These are phyloP conservation scores for Lepidocyrtinus sp. DNA, from an alignment of 2,888 invertebrate genomes.

Conservation along the genomic window DNA sequence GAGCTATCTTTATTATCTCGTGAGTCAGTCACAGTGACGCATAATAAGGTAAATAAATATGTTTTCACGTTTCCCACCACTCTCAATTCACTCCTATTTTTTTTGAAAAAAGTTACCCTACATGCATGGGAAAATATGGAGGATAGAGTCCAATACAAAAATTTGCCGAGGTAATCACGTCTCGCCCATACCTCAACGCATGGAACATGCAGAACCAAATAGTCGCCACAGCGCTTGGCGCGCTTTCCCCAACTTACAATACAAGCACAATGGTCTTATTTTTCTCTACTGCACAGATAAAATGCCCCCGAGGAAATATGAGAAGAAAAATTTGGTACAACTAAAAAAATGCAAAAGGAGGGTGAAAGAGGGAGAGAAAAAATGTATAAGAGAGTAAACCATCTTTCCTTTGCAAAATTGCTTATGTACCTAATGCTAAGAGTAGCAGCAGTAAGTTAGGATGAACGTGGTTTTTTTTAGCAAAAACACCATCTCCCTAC, in stretches of 20 bases:
- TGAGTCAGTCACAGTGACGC: slow-evolving; percentile 1
- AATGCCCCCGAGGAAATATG: slow-evolving; percentile 10
- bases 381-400: too few relatives aligned
- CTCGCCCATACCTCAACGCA: not conserved
- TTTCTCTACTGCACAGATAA: slow-evolving; percentile 5
- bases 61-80: not conserved
- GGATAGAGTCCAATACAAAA: not conserved
- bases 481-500: too few relatives aligned
- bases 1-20: not conserved
- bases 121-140: too few relatives aligned
- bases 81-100: not conserved
- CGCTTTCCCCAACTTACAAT: too few relatives aligned
- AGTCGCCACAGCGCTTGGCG: too few relatives aligned
- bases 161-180: slow-evolving; percentile 4
- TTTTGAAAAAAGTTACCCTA: too few relatives aligned
- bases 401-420: too few relatives aligned
- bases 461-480: too few relatives aligned
- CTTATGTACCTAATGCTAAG: too few relatives aligned
- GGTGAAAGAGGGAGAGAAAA: not conserved
- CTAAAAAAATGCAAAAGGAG: not conserved
- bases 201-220: not conserved
- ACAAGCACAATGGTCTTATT: not conserved
- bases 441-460: too few relatives aligned
- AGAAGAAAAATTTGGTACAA: not conserved
- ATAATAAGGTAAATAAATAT: slow-evolving; percentile 13